A percentile compares a stretch with the other conserved stretches of the same genome.
These are phyloP conservation scores for Selenia dentaria DNA, from an alignment of 2,888 invertebrate genomes.

Conservation along the genomic window DNA sequence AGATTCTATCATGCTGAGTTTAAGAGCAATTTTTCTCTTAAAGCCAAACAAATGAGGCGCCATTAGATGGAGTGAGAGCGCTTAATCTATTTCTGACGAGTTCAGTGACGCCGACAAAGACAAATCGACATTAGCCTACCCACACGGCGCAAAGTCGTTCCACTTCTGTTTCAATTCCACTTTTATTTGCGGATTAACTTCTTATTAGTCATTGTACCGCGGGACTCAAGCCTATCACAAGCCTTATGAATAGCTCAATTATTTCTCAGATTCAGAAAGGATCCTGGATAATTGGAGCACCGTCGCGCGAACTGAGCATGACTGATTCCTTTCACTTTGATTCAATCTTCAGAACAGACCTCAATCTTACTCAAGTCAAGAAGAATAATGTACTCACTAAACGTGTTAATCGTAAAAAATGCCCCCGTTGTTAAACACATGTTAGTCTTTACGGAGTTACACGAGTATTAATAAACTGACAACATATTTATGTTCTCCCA, in stretches of 20 bases:
- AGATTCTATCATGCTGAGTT: constrained; percentile 76
- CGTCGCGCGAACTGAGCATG: constrained; percentile 41
- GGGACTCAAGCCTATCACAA: constrained; percentile 70
- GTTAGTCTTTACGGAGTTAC: constrained; percentile 57
- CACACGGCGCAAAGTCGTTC: constrained; percentile 81
- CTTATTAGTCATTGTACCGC: constrained; percentile 82
- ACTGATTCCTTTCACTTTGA: constrained; percentile 44
- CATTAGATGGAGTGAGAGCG: constrained; percentile 84
- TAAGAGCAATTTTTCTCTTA: constrained; percentile 83
- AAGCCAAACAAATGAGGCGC: constrained; percentile 84
- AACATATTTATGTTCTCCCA: constrained; percentile 67
- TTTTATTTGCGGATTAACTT: constrained; percentile 85
- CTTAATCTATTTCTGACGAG: constrained; percentile 85
- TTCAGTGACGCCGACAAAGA: constrained; percentile 85
- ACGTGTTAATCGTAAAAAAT: constrained; percentile 45
- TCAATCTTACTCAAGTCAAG: constrained; percentile 9
- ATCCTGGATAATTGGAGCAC: constrained; percentile 37
- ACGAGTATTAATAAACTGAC: constrained; percentile 68
- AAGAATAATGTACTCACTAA: constrained; percentile 19
- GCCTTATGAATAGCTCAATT: constrained; percentile 84
- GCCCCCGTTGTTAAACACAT: constrained; percentile 56
- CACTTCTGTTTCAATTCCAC: constrained; percentile 84
- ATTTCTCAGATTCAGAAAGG: constrained; percentile 70
- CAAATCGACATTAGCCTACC: constrained; percentile 84
- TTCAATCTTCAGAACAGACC: constrained; percentile 30